Evolutionary conservation across 2,888 invertebrate species (phyloP), one percentile per base, ranked within the genome.

Genomic region (Ischnura elegans): DNA sequence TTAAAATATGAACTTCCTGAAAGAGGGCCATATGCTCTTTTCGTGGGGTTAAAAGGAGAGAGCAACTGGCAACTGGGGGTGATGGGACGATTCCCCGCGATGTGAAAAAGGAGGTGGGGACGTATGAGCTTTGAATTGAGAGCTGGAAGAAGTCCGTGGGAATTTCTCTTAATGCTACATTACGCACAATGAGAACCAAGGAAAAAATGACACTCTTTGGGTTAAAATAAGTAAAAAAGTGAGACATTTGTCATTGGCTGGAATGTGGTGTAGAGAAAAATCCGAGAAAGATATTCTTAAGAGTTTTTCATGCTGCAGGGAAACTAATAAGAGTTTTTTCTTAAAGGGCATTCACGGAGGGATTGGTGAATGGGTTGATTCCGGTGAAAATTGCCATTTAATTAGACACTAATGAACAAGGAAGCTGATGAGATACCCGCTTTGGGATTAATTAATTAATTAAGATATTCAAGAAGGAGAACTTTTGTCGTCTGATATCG

Each of bases 401-500:
- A 90, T 90, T 90, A 90, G 90, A 66, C 90, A 61, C 61, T 90
- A 90, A 90, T 90, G 90, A 90, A 90, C 90, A 61, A 76, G 90
- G 90, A n/a, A n/a, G 42, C n/a, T n/a, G 90, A 76, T 76, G 76
- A 76, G 61, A 90, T 43, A 61, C 42, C 55, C n/a, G 36, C 55
- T 90, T 66, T 90, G 90, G 61, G 43, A 90, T 66, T 90, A 90
- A 90, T 90, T 90, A 90, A 90, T 90, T 90, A 90, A 90, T 90
- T 90, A 90, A 90, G 90, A 90, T 90, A 90, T 90, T 90, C 61
- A n/a, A 25, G 36, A n/a, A 87, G 36, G 51, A 61, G 76, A 13
- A 76, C 76, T 76, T 29, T 76, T 61, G 51, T 61, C 90, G 90
- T 90, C 90, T 61, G 66, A 90, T 90, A 90, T 90, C 61, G 90